Base-by-base conservation (phyloP, 1,140 invertebrate genomes). In the Leptopilina boulardi region DNA sequence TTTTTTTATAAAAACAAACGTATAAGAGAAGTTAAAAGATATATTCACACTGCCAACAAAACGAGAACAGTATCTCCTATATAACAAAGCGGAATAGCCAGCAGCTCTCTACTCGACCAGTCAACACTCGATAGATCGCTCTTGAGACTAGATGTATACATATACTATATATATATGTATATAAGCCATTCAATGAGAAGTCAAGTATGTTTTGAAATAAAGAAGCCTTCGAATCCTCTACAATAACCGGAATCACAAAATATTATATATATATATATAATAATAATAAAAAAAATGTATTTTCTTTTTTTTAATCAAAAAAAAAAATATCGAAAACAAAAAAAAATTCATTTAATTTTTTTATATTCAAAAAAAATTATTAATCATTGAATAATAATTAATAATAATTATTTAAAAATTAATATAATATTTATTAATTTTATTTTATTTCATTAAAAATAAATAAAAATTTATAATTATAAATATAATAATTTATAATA, bases 81-180 rank as follows among this genome's bases (percentile, higher is more conserved):
- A 38, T 6, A 38, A 34, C 23, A 30, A 66, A 26, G 59, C 59
- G 13, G 26, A 66, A 66, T 66, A 66, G 59, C 59, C 59, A 66
- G 59, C 59, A 66, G 59, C 26, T 66, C 26, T 66, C 59, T 66
- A 66, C 59, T 30, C 59, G 59, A 66, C 59, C 59, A 66, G 59
- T 34, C 59, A 66, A 66, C 59, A 66, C 59, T 66, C 59, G 59
- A 66, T 66, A 34, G 59, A 66, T 66, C 59, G 59, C 59, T 66
- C 59, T 66, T 66, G 59, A 66, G 59, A 34, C 59, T 66, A 34
- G 23, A 23, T 19, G 23, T 34, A 66, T 66, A 66, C 23, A n/a
- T n/a, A n/a, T n/a, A 44, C 42, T 15, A 44, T 51, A n/a, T 51
- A 51, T n/a, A 51, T 51, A n/a, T 51, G n/a, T 51, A 51, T 19